phyloP scores from a whole-genome alignment of 2,797 vertebrate species.

The Acanthurus leucopareius region DNA sequence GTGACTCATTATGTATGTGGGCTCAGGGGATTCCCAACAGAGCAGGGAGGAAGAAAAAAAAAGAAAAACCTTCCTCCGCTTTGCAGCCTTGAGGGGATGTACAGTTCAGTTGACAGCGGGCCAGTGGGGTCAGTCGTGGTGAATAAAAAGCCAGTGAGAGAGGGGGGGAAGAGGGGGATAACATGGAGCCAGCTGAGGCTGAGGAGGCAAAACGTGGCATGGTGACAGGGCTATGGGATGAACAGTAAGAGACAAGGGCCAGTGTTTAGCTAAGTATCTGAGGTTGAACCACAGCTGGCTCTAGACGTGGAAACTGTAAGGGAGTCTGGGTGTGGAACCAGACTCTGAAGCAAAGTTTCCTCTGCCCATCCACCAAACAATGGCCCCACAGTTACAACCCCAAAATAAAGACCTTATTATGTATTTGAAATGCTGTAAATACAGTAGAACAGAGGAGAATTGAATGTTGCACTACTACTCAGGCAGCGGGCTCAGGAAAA shows the following conservation, averaged over 20 bases:
- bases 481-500: constrained; percentile 52
- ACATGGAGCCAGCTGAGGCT: constrained; percentile 83
- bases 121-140: constrained; percentile 85
- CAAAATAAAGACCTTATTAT: constrained; percentile 37
- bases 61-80: constrained; percentile 67
- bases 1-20: constrained; percentile 84
- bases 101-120: constrained; percentile 83
- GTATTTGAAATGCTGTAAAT: constrained; percentile 9
- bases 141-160: constrained; percentile 74
- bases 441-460: neutral
- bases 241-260: constrained; percentile 41
- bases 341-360: constrained; percentile 61
- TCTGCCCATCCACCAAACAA: constrained; percentile 36
- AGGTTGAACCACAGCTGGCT: constrained; percentile 75
- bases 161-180: constrained; percentile 83
- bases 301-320: constrained; percentile 79
- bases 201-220: constrained; percentile 82
- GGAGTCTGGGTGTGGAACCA: constrained; percentile 76
- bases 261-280: constrained; percentile 44
- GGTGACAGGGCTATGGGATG: constrained; percentile 32
- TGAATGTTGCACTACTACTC: constrained; percentile 45
- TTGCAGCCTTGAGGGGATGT: constrained; percentile 80
- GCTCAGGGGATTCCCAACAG: constrained; percentile 74
- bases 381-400: constrained; percentile 41
- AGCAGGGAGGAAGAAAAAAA: constrained; percentile 5